Conservation (phyloP, 2,797 vertebrate genomes). For the Hybognathus amarus region DNA sequence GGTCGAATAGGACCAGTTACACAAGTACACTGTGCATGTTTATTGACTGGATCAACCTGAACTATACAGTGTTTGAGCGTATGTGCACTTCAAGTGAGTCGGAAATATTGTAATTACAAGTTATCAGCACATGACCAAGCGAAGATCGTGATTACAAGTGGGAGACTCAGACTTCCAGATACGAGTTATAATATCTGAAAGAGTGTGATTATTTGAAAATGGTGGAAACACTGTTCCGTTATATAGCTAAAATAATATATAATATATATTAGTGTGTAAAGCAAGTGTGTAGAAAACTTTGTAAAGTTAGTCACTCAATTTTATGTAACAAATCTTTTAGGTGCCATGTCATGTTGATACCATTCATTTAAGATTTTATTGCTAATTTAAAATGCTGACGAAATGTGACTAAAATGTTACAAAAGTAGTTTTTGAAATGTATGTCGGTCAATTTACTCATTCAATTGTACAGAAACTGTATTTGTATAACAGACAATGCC, state of each 20-base stretch:
- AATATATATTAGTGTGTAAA: neutral
- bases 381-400: neutral
- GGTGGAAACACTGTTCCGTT: neutral
- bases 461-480: neutral
- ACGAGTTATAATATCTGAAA: neutral
- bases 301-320: neutral
- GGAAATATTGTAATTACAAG: neutral
- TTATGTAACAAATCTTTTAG: neutral
- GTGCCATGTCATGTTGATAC: neutral
- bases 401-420: neutral
- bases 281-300: neutral
- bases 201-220: neutral
- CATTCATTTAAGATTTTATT: neutral
- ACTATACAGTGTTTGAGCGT: neutral
- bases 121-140: neutral
- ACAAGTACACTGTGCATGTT: neutral
- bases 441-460: neutral
- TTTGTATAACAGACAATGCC: neutral
- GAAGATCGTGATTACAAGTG: neutral
- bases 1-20: too few relatives aligned
- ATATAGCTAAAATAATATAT: neutral
- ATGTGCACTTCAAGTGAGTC: neutral
- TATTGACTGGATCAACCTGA: neutral
- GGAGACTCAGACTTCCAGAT: neutral
- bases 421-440: neutral